Conservation (phyloP, 2,113 vertebrate species). For the Eudyptes chrysolophus region DNA sequence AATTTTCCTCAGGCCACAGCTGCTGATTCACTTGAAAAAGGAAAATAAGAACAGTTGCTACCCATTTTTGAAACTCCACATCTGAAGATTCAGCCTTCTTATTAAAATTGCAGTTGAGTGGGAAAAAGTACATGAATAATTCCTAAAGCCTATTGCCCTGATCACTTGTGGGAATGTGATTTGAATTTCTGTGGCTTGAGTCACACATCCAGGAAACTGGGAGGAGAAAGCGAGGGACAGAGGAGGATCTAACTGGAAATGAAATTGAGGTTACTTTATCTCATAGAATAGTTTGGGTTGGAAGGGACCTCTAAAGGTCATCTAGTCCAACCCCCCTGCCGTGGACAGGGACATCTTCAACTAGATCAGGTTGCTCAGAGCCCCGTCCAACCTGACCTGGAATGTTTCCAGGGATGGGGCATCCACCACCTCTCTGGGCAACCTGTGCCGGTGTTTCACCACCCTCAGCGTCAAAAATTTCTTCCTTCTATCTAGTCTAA, state of each 20-base stretch:
- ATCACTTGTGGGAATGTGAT: not conserved
- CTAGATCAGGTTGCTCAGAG: not conserved
- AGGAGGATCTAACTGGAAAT: not conserved
- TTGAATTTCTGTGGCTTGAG: not conserved
- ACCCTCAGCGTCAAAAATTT: not conserved
- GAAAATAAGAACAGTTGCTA: not conserved
- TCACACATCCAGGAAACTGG: not conserved
- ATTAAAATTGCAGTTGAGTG: not conserved
- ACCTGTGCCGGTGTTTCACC: not conserved
- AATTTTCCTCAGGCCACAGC: not conserved
- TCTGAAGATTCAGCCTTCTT: not conserved
- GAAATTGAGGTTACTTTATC: not conserved
- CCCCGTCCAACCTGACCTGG: not conserved
- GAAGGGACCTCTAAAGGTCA: not conserved
- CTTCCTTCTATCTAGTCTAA: not conserved
- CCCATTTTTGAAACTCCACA: not conserved
- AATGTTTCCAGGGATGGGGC: not conserved
- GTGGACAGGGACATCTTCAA: too few relatives aligned
- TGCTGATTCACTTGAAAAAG: not conserved
- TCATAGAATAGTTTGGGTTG: not conserved
- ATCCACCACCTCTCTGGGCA: not conserved
- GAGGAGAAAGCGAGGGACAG: not conserved
- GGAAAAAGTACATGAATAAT: not conserved
- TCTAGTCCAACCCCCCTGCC: not conserved
- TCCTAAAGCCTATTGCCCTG: not conserved